Evolutionary conservation across 2,113 vertebrate species (phyloP), one percentile per base, ranked within the genome.

Genomic region (Oceanites oceanicus): DNA sequence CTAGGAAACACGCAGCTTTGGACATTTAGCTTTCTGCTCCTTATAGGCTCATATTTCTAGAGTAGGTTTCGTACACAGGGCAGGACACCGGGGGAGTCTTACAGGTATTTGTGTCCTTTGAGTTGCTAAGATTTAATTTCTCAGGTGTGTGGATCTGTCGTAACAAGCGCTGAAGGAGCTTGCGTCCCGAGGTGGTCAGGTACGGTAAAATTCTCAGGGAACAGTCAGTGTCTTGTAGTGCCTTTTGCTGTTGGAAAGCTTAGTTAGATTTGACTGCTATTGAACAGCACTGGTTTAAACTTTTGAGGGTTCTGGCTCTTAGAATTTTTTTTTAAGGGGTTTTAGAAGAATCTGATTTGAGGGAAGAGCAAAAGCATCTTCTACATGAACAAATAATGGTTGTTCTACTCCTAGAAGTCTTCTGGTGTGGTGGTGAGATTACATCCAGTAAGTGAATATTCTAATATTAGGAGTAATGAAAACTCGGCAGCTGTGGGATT

Each of bases 121-220:
- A 6, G 26, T 14, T 25, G 32, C 7, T 5, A 25, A 45, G 65
- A 10, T 93, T 67, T 32, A 6, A 30, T 27, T 50, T 75, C 73
- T 74, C 34, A 4, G 20, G 0, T 22, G 0, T 17, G 61, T 44
- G 13, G 45, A 0, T 20, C 34, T 70, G 76, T 62, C 81, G 53
- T 40, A 40, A 22, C 9, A 47, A 49, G n/a, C 3, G 17, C 47
- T 26, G 78, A 10, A 38, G 47, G 44, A 89, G 5, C 36, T 68
- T 16, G 1, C 4, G 2, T 34, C n/a, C 67, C 0, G 0, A 11
- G 42, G 22, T 22, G 4, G 3, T 52, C 27, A 5, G 26, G 3
- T n/a, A 7, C 49, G 56, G 38, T 40, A n/a, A 22, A 56, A 25
- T 20, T 2, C 2, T n/a, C 2, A 10, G 18, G 55, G 53, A 25